Percentiles rank a stretch among this genome's conserved stretches.
phyloP scores from a whole-genome alignment of 2,888 invertebrate genomes.

The Sarcophaga carnaria region DNA sequence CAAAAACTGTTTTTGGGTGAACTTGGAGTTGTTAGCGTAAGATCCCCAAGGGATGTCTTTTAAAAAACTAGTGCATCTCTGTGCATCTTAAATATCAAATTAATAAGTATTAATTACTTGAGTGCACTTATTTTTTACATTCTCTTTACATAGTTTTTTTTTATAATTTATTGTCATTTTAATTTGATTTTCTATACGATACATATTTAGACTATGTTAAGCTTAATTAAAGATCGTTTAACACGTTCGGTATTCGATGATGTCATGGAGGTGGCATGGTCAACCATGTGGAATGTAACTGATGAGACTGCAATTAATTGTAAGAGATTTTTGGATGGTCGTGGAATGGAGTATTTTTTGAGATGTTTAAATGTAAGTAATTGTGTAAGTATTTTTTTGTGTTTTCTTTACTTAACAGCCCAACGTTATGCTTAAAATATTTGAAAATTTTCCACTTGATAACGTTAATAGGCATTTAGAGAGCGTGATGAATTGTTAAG shows the following conservation, averaged over 20 bases:
- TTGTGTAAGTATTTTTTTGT: slow-evolving; percentile 64
- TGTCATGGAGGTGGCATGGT: slow-evolving; percentile 98
- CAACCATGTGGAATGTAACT: slow-evolving; percentile 99
- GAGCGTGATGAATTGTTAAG: slow-evolving; percentile 94
- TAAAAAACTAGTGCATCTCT: too few relatives aligned
- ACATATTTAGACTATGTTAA: slow-evolving; percentile 89
- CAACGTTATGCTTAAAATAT: neutral
- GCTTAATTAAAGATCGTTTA: slow-evolving; percentile 91
- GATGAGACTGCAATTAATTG: slow-evolving; percentile 98
- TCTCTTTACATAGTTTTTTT: neutral
- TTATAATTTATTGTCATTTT: neutral
- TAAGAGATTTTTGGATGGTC: slow-evolving; percentile 91
- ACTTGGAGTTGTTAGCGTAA: slow-evolving; percentile 92
- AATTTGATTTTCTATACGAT: slow-evolving; percentile 21
- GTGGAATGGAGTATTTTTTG: slow-evolving; percentile 95
- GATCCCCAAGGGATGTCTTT: slow-evolving; percentile 72
- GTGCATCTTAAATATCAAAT: too few relatives aligned
- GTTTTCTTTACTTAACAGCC: neutral
- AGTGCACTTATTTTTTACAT: too few relatives aligned
- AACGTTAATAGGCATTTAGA: slow-evolving; percentile 87
- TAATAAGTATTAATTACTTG: too few relatives aligned
- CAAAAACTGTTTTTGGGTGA: slow-evolving; percentile 96
- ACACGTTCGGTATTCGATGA: slow-evolving; percentile 93
- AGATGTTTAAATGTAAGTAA: slow-evolving; percentile 90
- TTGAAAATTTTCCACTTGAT: neutral